These are phyloP conservation scores for Drosophila ficusphila DNA, from an alignment of 1,140 invertebrate genomes.

Conservation along the genomic window DNA sequence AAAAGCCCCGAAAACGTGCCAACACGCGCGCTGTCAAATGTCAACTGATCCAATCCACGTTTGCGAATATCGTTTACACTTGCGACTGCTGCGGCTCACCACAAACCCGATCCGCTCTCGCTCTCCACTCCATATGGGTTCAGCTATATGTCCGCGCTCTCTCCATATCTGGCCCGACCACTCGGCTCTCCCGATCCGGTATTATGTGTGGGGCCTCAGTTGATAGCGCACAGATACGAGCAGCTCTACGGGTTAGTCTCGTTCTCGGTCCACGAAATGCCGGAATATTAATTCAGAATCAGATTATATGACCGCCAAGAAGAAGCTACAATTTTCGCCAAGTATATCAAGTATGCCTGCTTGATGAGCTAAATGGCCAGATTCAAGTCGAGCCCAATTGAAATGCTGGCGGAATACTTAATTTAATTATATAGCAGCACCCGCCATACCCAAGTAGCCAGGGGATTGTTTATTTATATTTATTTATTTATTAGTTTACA, in stretches of 20 bases:
- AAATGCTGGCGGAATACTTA: slow-evolving; percentile 24
- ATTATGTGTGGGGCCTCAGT: slow-evolving; percentile 26
- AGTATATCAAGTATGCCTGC: neutral
- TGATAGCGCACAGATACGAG: slow-evolving; percentile 48
- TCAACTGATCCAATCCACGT: slow-evolving; percentile 78
- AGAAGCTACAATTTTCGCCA: slow-evolving; percentile 48
- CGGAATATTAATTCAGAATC: slow-evolving; percentile 59
- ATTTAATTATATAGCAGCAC: slow-evolving; percentile 7
- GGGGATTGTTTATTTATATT: slow-evolving; percentile 73
- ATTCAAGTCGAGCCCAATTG: slow-evolving; percentile 17
- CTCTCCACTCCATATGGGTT: neutral
- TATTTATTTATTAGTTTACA: slow-evolving; percentile 84
- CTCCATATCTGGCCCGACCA: neutral
- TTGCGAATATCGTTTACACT: slow-evolving; percentile 80
- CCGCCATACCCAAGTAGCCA: neutral
- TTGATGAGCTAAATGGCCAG: slow-evolving; percentile 7
- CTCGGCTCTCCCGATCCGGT: neutral
- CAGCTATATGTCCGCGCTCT: slow-evolving; percentile 19
- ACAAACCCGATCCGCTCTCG: slow-evolving; percentile 21
- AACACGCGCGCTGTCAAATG: slow-evolving; percentile 81
- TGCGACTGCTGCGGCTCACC: slow-evolving; percentile 38
- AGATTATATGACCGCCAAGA: slow-evolving; percentile 34
- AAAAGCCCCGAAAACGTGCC: slow-evolving; percentile 64
- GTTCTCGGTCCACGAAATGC: slow-evolving; percentile 27
- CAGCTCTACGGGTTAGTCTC: slow-evolving; percentile 37